Evolutionary conservation across 2,888 invertebrate species (phyloP), one percentile per base, ranked within the genome.

Genomic region (Tetropium fuscum): DNA sequence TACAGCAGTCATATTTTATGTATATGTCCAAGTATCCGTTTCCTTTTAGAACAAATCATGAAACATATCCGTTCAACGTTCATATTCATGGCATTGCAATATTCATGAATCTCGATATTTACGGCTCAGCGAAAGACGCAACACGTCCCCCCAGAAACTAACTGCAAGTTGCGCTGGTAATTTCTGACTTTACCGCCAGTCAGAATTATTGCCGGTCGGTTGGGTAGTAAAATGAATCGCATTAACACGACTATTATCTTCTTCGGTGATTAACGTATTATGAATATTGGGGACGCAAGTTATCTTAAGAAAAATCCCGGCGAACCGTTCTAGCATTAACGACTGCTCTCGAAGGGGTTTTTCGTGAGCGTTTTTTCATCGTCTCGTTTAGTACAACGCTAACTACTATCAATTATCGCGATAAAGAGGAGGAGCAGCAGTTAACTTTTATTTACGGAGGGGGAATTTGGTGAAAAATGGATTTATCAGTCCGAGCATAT

Each of bases 171-270:
- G 10, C 22, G 8, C 16, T 10, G 27, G 13, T 2, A 27, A 27
- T 44, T 16, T 27, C 44, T 2, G 16, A 44, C 27, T 44, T 25
- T 27, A 44, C 25, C 27, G 44, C 11, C 44, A 34, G 13, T 34
- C 22, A 15, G 22, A 34, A 36, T 48, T 48, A 36, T 48, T 36
- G 8, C 22, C 36, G 16, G 15, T n/a, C 6, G 36, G 13, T 15
- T 15, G 20, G 34, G 36, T 16, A 15, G 7, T 48, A 55, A 55
- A 66, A 66, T 56, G 58, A 64, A 65, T 65, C 62, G 51, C 63
- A 66, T 69, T 66, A 69, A 63, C 69, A 65, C 59, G 64, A 67
- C 61, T 65, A 66, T 69, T 70, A 68, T 70, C 69, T 66, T 58
- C 68, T 67, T 66, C 63, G 58, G 61, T 64, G 64, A 66, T 63